These are phyloP conservation scores for Microcebus murinus DNA, from an alignment of 2,113 vertebrate genomes.

Conservation along the genomic window DNA sequence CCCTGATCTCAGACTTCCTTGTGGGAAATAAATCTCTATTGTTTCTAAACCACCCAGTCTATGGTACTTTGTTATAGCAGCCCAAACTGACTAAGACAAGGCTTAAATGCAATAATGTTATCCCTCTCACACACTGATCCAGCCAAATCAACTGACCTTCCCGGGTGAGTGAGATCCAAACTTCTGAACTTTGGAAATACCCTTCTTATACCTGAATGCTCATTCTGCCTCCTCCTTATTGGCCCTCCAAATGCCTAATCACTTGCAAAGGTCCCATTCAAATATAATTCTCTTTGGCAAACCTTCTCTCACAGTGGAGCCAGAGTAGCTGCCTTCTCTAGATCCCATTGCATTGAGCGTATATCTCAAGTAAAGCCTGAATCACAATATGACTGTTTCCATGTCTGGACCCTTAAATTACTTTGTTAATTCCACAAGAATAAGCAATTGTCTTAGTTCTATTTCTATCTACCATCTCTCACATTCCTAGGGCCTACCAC, in stretches of 20 bases:
- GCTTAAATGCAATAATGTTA: background rate
- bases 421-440: background rate
- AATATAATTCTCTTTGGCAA: background rate
- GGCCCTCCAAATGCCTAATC: background rate
- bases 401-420: background rate
- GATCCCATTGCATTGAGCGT: no score
- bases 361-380: background rate
- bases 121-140: background rate
- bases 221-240: background rate
- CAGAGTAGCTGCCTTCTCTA: background rate
- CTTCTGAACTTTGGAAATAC: background rate
- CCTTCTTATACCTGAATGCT: background rate
- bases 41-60: background rate
- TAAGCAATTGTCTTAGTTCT: background rate
- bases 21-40: background rate
- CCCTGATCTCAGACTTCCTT: background rate
- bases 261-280: background rate
- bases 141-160: background rate
- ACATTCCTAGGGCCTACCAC: background rate
- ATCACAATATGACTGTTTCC: background rate
- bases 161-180: background rate
- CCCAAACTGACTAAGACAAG: background rate
- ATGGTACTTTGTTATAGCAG: background rate
- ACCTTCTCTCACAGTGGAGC: background rate
- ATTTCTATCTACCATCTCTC: background rate